phyloP scores from a whole-genome alignment of 2,113 vertebrate genomes.

The Ceyx melanurus region DNA sequence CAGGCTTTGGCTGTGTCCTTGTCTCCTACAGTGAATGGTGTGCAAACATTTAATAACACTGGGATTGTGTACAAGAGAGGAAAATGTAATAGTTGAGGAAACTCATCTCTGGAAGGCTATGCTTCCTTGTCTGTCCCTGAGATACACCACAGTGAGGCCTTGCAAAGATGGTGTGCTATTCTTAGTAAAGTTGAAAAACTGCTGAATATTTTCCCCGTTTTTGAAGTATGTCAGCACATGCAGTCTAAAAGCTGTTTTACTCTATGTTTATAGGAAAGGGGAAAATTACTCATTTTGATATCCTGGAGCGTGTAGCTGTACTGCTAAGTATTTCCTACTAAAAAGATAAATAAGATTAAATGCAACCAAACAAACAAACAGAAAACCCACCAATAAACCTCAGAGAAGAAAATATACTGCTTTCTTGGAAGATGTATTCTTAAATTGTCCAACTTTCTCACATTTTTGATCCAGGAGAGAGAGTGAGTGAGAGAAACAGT shows the following conservation, averaged over 20 bases:
- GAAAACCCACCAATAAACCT: neutral
- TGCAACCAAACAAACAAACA: neutral
- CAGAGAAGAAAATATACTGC: fast-evolving
- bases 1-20: neutral
- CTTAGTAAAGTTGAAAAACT: neutral
- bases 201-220: neutral
- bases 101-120: neutral
- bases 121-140: fast-evolving
- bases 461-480: neutral
- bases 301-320: neutral
- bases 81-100: neutral
- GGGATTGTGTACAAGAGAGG: neutral
- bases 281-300: neutral
- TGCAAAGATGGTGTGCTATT: neutral
- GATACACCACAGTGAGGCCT: neutral
- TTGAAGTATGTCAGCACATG: fast-evolving
- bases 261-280: neutral
- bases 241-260: neutral
- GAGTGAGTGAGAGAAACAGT: neutral
- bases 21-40: neutral
- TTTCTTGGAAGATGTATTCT: neutral
- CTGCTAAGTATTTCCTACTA: neutral
- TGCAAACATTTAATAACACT: slow-evolving; percentile 35
- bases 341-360: neutral
- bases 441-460: neutral